Evolutionary conservation across 1,140 invertebrate genomes (phyloP).

Genomic region (Anastatus disparis): DNA sequence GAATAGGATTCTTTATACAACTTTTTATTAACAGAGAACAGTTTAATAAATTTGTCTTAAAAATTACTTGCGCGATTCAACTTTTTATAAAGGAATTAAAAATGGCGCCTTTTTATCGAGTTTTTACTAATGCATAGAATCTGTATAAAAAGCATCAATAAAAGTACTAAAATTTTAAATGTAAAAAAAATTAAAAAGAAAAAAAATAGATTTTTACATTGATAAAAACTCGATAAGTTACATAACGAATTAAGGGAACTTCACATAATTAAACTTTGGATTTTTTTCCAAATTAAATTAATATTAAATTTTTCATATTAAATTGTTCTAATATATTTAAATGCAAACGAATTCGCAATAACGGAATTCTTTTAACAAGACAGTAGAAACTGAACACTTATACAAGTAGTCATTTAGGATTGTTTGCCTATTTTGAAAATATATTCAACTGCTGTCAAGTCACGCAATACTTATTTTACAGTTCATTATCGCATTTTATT

Average conservation of each 20-base stretch:
- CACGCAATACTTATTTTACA: constrained; percentile 20
- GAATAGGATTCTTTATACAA: background rate
- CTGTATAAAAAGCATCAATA: no score
- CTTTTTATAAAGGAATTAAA: constrained; percentile 2
- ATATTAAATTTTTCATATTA: no score
- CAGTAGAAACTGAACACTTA: background rate
- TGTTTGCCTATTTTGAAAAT: constrained; percentile 5
- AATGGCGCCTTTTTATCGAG: background rate
- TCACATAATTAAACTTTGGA: no score
- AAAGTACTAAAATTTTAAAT: no score
- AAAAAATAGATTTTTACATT: background rate
- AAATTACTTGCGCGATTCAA: constrained; percentile 6
- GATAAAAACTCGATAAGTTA: no score
- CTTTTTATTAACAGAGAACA: constrained; percentile 14
- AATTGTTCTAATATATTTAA: background rate
- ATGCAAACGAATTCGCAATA: constrained; percentile 21
- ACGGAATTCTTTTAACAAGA: background rate
- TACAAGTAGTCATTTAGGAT: background rate
- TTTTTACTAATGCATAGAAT: background rate
- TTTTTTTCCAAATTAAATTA: no score
- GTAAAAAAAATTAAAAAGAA: background rate
- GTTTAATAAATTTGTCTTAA: constrained; percentile 17
- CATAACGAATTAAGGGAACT: no score
- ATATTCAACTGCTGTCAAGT: background rate
- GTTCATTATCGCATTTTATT: background rate